phyloP scores from a whole-genome alignment of 2,888 invertebrate species.

The Leucania comma region DNA sequence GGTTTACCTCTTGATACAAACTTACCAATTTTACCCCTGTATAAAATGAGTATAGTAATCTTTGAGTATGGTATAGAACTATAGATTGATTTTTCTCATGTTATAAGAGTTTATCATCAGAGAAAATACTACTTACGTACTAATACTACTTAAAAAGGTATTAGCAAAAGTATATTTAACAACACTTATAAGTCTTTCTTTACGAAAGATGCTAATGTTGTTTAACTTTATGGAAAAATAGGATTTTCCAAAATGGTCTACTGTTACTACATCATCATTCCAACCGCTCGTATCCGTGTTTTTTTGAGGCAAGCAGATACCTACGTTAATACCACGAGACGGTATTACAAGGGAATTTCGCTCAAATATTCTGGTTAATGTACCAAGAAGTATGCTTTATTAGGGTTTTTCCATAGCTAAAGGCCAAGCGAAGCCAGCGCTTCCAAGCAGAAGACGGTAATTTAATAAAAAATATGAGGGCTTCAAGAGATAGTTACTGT shows the following conservation, averaged over 20 bases:
- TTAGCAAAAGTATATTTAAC: neutral
- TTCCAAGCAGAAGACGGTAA: constrained; percentile 13
- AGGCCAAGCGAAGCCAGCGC: neutral
- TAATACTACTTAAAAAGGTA: neutral
- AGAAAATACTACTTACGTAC: neutral
- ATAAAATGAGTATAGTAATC: too few relatives aligned
- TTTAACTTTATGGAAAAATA: neutral
- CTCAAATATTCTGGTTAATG: constrained; percentile 25
- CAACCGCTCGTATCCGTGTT: neutral
- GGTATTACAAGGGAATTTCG: neutral
- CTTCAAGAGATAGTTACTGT: constrained; percentile 56
- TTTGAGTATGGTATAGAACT: too few relatives aligned
- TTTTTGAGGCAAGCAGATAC: constrained; percentile 16
- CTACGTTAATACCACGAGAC: neutral
- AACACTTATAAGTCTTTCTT: neutral
- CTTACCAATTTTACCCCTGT: too few relatives aligned
- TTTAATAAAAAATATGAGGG: constrained; percentile 35
- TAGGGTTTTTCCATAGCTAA: constrained; percentile 24
- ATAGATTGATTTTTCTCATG: neutral
- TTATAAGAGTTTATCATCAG: neutral
- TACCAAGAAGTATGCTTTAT: constrained; percentile 40
- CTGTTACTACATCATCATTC: neutral
- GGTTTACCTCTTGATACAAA: too few relatives aligned
- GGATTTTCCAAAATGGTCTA: neutral
- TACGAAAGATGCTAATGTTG: neutral